phyloP scores from a whole-genome alignment of 2,797 vertebrate species.

The Falco biarmicus region DNA sequence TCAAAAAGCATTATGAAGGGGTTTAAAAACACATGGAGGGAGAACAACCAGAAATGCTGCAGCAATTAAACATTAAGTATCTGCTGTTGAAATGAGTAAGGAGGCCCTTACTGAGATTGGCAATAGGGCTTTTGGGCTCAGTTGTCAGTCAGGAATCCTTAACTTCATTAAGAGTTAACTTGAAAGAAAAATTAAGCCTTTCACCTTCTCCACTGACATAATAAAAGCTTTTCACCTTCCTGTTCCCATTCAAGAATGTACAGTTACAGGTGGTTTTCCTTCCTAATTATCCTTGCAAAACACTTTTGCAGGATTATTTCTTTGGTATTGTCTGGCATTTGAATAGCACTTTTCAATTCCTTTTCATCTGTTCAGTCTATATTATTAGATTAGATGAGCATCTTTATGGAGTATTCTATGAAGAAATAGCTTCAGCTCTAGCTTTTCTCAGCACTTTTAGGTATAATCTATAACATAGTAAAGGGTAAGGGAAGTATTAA shows the following conservation, averaged over 20 bases:
- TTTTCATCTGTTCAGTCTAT: background rate
- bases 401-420: background rate
- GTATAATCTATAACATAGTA: background rate
- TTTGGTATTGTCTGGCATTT: background rate
- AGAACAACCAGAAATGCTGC: background rate
- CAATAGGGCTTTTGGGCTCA: background rate
- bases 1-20: background rate
- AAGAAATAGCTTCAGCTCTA: background rate
- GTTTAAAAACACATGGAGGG: background rate
- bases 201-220: background rate
- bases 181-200: constrained; percentile 5
- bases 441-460: constrained; percentile 51
- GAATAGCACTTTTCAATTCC: constrained; percentile 4
- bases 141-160: background rate
- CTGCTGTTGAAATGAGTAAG: background rate
- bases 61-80: background rate
- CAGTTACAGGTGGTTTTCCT: background rate
- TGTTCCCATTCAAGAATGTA: background rate
- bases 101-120: background rate
- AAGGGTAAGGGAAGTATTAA: background rate
- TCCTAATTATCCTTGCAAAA: constrained; percentile 18
- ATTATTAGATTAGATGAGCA: constrained; percentile 27
- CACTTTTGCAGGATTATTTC: background rate
- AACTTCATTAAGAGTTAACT: background rate
- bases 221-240: background rate